Conservation (phyloP, 1,140 invertebrate species). For the Mamestra configurata region DNA sequence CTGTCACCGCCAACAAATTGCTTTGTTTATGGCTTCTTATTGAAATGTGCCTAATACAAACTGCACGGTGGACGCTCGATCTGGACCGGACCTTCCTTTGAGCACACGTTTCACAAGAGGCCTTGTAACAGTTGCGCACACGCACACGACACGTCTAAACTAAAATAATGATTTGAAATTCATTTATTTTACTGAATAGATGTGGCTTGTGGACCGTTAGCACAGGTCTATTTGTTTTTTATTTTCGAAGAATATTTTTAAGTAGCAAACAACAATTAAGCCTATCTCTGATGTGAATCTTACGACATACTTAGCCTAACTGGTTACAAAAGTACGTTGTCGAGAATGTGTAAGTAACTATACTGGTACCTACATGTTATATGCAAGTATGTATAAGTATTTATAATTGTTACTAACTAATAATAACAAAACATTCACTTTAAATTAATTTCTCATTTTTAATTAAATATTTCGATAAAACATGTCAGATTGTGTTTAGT, state of each 20-base stretch:
- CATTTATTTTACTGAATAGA: neutral
- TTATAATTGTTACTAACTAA: neutral
- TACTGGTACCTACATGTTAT: too few species aligned
- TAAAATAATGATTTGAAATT: constrained; percentile 18
- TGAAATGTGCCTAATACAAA: constrained; percentile 61
- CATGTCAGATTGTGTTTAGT: neutral
- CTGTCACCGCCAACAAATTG: constrained; percentile 65
- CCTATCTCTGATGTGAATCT: neutral
- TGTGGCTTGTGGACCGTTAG: neutral
- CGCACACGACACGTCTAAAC: neutral
- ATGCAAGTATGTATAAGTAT: neutral
- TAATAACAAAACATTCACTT: neutral
- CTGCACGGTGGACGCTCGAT: constrained; percentile 23
- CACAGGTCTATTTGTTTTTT: neutral
- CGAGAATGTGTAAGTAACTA: too few species aligned
- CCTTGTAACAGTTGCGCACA: constrained; percentile 9
- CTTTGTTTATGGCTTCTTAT: constrained; percentile 66
- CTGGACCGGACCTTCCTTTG: constrained; percentile 42
- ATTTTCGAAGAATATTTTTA: neutral
- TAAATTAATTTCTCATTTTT: constrained; percentile 4
- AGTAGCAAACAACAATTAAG: neutral
- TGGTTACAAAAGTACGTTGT: too few species aligned
- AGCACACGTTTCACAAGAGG: constrained; percentile 11
- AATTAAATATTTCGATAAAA: constrained; percentile 29
- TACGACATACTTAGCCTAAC: too few species aligned